These are phyloP conservation scores for Drosophila pachea DNA, from an alignment of 1,140 invertebrate genomes.

Conservation along the genomic window DNA sequence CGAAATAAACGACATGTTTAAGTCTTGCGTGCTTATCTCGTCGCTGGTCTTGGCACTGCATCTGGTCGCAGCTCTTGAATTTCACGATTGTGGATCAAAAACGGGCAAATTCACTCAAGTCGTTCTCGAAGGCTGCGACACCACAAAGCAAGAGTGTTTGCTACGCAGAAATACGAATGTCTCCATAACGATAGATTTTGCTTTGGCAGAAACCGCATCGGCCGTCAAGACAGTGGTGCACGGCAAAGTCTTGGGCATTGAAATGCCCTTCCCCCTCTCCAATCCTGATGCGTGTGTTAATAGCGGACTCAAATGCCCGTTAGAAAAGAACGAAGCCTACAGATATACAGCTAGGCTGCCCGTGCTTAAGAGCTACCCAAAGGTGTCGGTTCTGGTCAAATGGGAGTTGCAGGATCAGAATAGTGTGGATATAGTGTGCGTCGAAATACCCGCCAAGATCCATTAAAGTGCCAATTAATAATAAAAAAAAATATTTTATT, in stretches of 20 bases:
- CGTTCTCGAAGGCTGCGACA: constrained; percentile 81
- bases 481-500: too few relatives aligned
- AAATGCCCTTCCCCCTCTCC: constrained; percentile 85
- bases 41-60: constrained; percentile 43
- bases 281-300: constrained; percentile 85
- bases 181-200: constrained; percentile 82
- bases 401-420: constrained; percentile 85
- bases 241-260: constrained; percentile 84
- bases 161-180: constrained; percentile 82
- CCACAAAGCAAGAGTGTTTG: constrained; percentile 80
- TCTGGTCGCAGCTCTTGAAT: constrained; percentile 35
- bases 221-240: constrained; percentile 83
- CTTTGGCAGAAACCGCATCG: constrained; percentile 60
- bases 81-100: constrained; percentile 80
- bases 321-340: constrained; percentile 81
- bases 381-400: constrained; percentile 84
- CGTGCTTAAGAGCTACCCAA: constrained; percentile 84
- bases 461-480: constrained; percentile 56
- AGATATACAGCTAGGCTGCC: constrained; percentile 82
- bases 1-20: constrained; percentile 51
- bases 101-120: constrained; percentile 81
- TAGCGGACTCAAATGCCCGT: constrained; percentile 84
- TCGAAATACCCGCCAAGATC: constrained; percentile 84
- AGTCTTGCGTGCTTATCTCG: constrained; percentile 47
- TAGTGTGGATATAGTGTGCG: constrained; percentile 83